phyloP scores from a whole-genome alignment of 2,113 vertebrate species.

The Eulemur macaco region DNA sequence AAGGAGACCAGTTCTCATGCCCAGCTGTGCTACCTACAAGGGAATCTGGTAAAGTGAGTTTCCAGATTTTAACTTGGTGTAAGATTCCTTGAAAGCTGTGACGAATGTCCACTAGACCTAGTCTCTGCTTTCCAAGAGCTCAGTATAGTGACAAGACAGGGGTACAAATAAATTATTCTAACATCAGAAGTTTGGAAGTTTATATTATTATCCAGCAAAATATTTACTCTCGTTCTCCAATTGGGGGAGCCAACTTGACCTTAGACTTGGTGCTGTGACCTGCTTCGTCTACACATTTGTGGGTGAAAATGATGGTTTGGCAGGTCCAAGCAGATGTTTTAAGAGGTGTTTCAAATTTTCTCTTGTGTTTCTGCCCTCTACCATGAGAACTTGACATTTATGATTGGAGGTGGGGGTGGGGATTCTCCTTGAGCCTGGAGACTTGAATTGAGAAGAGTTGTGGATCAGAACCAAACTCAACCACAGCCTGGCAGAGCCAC shows the following conservation, averaged over 20 bases:
- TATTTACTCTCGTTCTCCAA: background rate
- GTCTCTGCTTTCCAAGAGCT: background rate
- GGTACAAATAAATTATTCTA: background rate
- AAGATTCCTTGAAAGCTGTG: background rate
- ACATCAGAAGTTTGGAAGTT: background rate
- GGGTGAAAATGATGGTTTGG: background rate
- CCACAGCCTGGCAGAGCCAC: background rate
- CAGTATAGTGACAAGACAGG: background rate
- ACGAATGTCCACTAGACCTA: background rate
- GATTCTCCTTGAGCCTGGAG: background rate
- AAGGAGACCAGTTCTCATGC: background rate
- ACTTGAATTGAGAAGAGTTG: background rate
- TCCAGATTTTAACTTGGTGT: background rate
- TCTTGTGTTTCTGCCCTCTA: background rate
- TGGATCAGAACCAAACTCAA: background rate
- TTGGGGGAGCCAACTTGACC: background rate
- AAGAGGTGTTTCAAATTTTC: background rate
- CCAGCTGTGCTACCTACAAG: background rate
- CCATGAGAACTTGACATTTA: background rate
- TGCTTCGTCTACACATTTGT: background rate
- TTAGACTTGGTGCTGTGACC: background rate
- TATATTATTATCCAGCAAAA: background rate
- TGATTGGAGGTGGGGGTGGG: background rate
- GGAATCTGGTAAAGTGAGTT: background rate
- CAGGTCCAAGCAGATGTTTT: background rate